Conservation (phyloP, 1,140 invertebrate species). For the Vollenhovia emeryi region DNA sequence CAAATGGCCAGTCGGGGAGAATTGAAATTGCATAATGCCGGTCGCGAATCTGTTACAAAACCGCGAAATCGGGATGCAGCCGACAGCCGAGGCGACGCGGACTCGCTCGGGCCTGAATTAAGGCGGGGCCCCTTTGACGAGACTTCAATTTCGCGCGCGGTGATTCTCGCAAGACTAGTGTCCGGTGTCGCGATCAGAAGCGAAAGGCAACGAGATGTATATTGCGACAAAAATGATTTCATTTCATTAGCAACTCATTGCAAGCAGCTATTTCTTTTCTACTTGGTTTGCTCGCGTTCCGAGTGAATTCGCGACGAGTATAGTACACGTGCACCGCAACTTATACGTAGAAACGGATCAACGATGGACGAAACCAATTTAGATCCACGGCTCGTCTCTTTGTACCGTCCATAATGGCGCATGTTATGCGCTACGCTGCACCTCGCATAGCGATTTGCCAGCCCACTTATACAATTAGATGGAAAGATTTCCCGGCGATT, state of each 20-base stretch:
- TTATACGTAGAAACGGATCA: constrained; percentile 45
- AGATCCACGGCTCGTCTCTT: constrained; percentile 53
- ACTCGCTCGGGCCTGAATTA: constrained; percentile 53
- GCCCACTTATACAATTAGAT: constrained; percentile 36
- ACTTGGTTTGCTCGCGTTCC: no score
- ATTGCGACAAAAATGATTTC: no score
- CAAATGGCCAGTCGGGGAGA: neutral
- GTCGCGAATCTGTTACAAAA: constrained; percentile 62
- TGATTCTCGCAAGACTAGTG: constrained; percentile 7
- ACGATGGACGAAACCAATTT: constrained; percentile 67
- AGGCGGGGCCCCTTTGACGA: constrained; percentile 37
- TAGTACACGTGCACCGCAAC: constrained; percentile 26
- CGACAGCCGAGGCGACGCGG: neutral
- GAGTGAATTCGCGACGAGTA: constrained; percentile 14
- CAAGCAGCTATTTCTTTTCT: no score
- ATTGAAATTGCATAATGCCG: constrained; percentile 61
- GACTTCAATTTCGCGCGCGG: constrained; percentile 58
- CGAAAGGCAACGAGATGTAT: no score
- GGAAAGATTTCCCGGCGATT: constrained; percentile 31
- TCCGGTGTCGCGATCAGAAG: constrained; percentile 21
- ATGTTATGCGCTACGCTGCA: constrained; percentile 20
- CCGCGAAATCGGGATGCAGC: constrained; percentile 23
- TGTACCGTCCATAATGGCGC: constrained; percentile 33
- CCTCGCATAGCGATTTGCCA: constrained; percentile 8
- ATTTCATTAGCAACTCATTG: no score